Percentiles rank a stretch among this genome's conserved stretches.
Evolutionary conservation across 1,140 invertebrate genomes (phyloP).

Genomic region (Contarinia nasturtii): DNA sequence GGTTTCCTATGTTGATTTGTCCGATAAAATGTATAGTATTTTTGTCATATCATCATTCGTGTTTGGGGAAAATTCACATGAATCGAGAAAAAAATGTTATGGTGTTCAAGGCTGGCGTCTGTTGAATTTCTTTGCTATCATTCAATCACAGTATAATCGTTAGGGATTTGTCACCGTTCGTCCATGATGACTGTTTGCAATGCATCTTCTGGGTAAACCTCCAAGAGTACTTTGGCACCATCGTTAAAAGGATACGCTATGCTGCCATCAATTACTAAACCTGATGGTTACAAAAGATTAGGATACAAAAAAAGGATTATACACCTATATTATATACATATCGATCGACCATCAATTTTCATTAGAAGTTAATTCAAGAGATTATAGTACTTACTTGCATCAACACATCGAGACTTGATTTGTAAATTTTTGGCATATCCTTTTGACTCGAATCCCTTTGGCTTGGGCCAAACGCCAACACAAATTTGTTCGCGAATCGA

Average conservation of each 20-base stretch:
- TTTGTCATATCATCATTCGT: no score
- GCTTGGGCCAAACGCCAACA: slow-evolving; percentile 51
- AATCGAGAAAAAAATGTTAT: no score
- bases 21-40: no score
- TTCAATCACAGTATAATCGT: no score
- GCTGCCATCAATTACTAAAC: slow-evolving; percentile 90
- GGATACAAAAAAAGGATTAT: slow-evolving; percentile 1
- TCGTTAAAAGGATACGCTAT: slow-evolving; percentile 89
- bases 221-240: slow-evolving; percentile 68
- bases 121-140: no score
- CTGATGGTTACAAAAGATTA: slow-evolving; percentile 25
- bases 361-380: no score
- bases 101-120: no score
- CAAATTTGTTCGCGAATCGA: slow-evolving; percentile 82
- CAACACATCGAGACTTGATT: slow-evolving; percentile 77
- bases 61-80: no score
- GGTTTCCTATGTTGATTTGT: no score
- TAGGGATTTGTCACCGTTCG: slow-evolving; percentile 7
- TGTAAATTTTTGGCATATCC: slow-evolving; percentile 49
- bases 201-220: slow-evolving; percentile 71
- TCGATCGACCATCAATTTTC: not conserved
- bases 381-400: slow-evolving; percentile 41
- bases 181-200: slow-evolving; percentile 59
- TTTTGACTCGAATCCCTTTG: slow-evolving; percentile 42
- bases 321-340: not conserved